A percentile compares a stretch with the other conserved stretches of the same genome.
Conservation (phyloP, 2,113 vertebrate species). For the Microcebus tavaratra region DNA sequence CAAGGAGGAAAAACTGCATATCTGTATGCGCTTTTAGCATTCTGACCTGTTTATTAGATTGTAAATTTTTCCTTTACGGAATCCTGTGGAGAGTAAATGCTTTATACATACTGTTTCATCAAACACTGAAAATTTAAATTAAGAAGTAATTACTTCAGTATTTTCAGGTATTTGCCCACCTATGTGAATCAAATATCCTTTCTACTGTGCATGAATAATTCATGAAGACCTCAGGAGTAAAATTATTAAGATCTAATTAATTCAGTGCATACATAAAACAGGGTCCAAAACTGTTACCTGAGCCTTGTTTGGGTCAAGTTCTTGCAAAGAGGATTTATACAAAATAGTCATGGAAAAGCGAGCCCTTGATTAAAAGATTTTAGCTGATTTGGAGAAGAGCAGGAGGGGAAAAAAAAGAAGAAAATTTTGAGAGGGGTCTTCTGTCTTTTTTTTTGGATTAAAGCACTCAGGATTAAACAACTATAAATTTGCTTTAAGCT, state of each 20-base stretch:
- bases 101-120: not conserved
- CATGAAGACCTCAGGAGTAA: slow-evolving; percentile 9
- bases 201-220: slow-evolving; percentile 18
- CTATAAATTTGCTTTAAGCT: not conserved
- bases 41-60: slow-evolving; percentile 13
- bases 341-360: not conserved
- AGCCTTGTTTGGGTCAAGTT: not conserved
- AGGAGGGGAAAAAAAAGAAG: not conserved
- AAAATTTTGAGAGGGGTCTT: not conserved
- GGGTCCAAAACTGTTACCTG: not conserved
- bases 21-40: not conserved
- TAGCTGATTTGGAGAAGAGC: not conserved
- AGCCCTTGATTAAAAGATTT: not conserved
- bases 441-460: not conserved
- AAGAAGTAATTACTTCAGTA: not conserved
- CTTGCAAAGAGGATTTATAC: not conserved
- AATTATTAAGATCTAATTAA: slow-evolving; percentile 42
- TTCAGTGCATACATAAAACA: not conserved
- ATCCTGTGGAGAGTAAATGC: not conserved
- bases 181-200: not conserved
- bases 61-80: not conserved
- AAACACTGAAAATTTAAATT: slow-evolving; percentile 43
- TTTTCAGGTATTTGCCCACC: not conserved
- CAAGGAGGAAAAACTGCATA: not conserved
- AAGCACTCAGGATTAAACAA: not conserved